These are phyloP conservation scores for Cataglyphis altisquamis DNA, from an alignment of 2,888 invertebrate genomes.

Conservation along the genomic window DNA sequence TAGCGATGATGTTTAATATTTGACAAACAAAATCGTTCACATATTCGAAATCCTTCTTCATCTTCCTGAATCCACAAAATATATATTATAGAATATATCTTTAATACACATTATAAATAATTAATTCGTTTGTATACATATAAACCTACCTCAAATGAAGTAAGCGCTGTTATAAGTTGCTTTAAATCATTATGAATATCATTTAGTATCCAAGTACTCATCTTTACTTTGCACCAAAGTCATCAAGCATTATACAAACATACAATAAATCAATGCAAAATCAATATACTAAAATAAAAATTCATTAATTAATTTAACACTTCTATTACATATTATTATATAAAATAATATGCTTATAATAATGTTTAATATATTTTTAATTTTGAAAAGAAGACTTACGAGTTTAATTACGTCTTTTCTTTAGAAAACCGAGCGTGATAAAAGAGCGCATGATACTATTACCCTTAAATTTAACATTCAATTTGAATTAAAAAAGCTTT, in stretches of 20 bases:
- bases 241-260: not conserved
- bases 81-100: constrained; percentile 4
- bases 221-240: constrained; percentile 84
- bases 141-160: constrained; percentile 84
- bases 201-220: constrained; percentile 80
- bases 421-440: not conserved
- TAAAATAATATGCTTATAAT: not conserved
- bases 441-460: not conserved
- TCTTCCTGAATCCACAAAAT: constrained; percentile 75
- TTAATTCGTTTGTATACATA: constrained; percentile 26
- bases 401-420: not conserved
- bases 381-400: not conserved
- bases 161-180: constrained; percentile 81
- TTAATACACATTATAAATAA: not conserved
- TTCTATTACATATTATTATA: too few species aligned
- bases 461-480: not conserved
- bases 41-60: constrained; percentile 84
- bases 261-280: too few species aligned
- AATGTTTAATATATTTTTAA: not conserved
- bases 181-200: constrained; percentile 83
- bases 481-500: not conserved
- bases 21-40: constrained; percentile 85
- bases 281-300: too few species aligned
- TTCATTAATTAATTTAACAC: too few species aligned
- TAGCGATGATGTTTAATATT: constrained; percentile 86